A percentile compares a stretch with the other conserved stretches of the same genome.
Conservation (phyloP, 1,140 invertebrate species). For the Metopolophium dirhodum region DNA sequence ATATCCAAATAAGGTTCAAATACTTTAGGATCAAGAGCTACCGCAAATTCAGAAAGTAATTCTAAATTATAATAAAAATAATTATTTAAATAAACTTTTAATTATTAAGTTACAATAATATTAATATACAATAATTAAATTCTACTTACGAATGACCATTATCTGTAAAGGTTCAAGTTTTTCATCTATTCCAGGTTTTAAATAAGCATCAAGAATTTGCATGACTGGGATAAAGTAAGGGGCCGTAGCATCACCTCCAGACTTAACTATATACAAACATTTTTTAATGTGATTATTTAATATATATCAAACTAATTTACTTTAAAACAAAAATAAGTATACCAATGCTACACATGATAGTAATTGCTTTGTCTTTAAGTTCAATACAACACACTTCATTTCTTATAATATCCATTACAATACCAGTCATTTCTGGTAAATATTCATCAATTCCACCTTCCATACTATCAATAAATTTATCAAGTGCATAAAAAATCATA, state of each 20-base stretch:
- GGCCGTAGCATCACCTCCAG: conserved; percentile 35
- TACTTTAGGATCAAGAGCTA: conserved; percentile 42
- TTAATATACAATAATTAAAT: neutral
- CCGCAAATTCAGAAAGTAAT: conserved; percentile 49
- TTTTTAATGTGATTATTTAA: neutral
- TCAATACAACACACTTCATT: conserved; percentile 54
- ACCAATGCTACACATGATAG: conserved; percentile 54
- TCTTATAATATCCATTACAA: conserved; percentile 49
- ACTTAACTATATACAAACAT: conserved; percentile 27
- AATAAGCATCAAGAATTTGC: conserved; percentile 43
- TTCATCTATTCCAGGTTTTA: conserved; percentile 33
- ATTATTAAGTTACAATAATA: neutral
- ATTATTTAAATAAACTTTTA: neutral
- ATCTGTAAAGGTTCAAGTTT: conserved; percentile 33
- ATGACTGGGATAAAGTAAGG: conserved; percentile 46
- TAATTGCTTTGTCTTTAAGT: conserved; percentile 54
- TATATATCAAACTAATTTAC: neutral
- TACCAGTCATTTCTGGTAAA: conserved; percentile 33
- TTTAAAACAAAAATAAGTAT: neutral
- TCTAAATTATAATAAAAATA: conserved; percentile 10
- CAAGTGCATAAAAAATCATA: conserved; percentile 54
- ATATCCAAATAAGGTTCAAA: conserved; percentile 52
- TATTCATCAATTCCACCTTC: conserved; percentile 44
- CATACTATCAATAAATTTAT: conserved; percentile 54
- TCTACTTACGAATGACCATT: conserved; percentile 44